These are phyloP conservation scores for Drosophila greeni DNA, from an alignment of 2,888 invertebrate genomes.

Conservation along the genomic window DNA sequence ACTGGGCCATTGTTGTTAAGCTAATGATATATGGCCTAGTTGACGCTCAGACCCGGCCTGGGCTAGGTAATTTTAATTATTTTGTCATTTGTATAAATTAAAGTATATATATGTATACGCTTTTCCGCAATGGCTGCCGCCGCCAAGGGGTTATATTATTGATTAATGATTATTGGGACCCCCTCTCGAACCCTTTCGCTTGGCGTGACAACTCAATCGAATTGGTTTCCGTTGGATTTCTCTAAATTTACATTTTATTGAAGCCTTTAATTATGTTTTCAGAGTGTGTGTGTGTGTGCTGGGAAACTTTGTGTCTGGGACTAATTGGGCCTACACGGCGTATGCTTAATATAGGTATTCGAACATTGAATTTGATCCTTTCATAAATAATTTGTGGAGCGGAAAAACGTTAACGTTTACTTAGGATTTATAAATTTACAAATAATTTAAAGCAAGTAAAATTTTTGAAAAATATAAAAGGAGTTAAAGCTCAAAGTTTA, in stretches of 20 bases:
- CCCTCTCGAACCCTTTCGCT: conserved; percentile 8
- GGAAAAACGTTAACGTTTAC: not conserved
- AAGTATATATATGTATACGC: conserved; percentile 41
- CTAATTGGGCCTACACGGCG: conserved; percentile 12
- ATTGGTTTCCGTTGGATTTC: conserved; percentile 21
- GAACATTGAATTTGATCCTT: not conserved
- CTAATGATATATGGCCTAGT: conserved; percentile 63
- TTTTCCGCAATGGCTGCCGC: conserved; percentile 27
- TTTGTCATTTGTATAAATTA: conserved; percentile 73
- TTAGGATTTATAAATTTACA: not conserved
- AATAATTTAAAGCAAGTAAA: not conserved
- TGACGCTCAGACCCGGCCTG: conserved; percentile 48
- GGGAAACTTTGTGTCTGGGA: conserved; percentile 14
- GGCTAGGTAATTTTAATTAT: conserved; percentile 69
- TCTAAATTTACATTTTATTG: conserved; percentile 35
- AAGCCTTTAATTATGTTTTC: conserved; percentile 32
- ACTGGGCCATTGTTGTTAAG: conserved; percentile 43
- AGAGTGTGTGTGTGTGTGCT: not conserved
- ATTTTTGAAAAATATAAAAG: not conserved
- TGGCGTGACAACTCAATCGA: conserved; percentile 46
- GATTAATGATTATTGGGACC: conserved; percentile 61
- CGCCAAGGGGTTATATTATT: conserved; percentile 50
- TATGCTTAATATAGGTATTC: conserved; percentile 19
- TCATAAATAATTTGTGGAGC: conserved; percentile 15
- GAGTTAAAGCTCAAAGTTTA: not conserved